Evolutionary conservation across 1,140 invertebrate genomes (phyloP).

Genomic region (Lepidurus packardi): DNA sequence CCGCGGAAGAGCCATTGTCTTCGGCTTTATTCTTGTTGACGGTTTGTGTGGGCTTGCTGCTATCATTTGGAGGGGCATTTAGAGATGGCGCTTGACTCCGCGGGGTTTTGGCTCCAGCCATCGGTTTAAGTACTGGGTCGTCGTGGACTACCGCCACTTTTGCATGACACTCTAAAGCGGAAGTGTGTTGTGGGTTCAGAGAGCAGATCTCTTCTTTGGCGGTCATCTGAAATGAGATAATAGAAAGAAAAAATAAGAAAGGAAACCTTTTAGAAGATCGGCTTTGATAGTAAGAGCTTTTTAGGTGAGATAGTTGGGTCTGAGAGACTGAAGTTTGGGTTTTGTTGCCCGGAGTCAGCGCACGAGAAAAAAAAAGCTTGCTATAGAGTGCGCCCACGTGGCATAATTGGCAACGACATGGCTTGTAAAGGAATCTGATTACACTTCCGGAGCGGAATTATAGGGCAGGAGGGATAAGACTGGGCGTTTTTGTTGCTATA

Average conservation of each 20-base stretch:
- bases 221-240: not conserved
- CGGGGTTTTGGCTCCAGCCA: conserved; percentile 17
- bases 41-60: not conserved
- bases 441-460: too few relatives aligned
- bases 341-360: too few relatives aligned
- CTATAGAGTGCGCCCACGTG: too few relatives aligned
- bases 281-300: too few relatives aligned
- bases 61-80: not conserved
- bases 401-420: too few relatives aligned
- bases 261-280: too few relatives aligned
- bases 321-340: too few relatives aligned
- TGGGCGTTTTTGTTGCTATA: too few relatives aligned
- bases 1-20: not conserved
- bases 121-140: conserved; percentile 19
- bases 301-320: too few relatives aligned
- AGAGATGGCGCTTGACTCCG: not conserved
- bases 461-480: too few relatives aligned
- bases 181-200: conserved; percentile 8
- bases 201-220: not conserved
- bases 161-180: not conserved
- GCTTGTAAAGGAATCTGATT: too few relatives aligned
- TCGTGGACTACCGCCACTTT: conserved; percentile 20
- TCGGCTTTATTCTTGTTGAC: not conserved
- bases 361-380: too few relatives aligned
- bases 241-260: not conserved